phyloP scores from a whole-genome alignment of 2,888 invertebrate species.

The Ligdia adustata region DNA sequence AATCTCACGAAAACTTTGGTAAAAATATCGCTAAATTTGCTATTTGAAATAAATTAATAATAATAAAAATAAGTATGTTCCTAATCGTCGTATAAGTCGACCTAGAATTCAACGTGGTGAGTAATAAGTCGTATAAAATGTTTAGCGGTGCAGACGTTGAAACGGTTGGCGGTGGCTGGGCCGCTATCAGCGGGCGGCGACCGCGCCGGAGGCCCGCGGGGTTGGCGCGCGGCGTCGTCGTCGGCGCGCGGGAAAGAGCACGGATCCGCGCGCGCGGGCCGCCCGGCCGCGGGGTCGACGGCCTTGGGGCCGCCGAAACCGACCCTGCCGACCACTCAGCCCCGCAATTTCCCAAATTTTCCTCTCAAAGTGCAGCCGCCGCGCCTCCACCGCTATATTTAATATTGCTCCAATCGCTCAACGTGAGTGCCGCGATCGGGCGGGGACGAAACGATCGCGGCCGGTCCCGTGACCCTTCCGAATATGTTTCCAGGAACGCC shows the following conservation, averaged over 20 bases:
- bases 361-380: constrained; percentile 35
- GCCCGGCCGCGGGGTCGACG: constrained; percentile 81
- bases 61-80: no score
- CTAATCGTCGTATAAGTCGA: no score
- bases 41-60: no score
- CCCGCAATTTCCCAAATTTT: constrained; percentile 58
- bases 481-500: constrained; percentile 56
- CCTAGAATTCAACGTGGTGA: no score
- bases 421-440: constrained; percentile 46
- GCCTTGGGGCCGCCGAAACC: constrained; percentile 73
- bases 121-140: no score
- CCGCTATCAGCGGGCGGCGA: constrained; percentile 82
- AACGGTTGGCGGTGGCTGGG: constrained; percentile 72
- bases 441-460: constrained; percentile 19
- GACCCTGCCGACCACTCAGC: constrained; percentile 51
- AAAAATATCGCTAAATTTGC: no score
- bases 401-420: constrained; percentile 46
- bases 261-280: constrained; percentile 73
- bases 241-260: constrained; percentile 72
- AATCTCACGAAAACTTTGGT: no score
- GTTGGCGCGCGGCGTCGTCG: constrained; percentile 62
- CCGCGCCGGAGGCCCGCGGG: constrained; percentile 80
- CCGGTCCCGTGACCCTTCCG: constrained; percentile 38
- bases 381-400: constrained; percentile 51
- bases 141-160: constrained; percentile 77